A percentile compares a stretch with the other conserved stretches of the same genome.
phyloP scores from a whole-genome alignment of 2,888 invertebrate species.

The Eudemis profundana region DNA sequence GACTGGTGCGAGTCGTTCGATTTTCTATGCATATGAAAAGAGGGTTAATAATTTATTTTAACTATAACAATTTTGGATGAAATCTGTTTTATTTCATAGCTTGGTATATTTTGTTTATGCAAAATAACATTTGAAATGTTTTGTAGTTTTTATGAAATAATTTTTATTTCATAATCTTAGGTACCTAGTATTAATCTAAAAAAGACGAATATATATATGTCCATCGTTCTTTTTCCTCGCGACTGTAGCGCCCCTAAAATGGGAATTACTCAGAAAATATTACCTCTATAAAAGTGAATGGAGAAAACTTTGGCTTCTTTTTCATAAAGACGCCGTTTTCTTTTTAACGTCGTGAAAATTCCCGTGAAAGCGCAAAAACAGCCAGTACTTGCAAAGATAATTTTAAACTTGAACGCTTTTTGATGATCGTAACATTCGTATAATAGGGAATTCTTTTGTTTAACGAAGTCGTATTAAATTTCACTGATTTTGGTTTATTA shows the following conservation, averaged over 20 bases:
- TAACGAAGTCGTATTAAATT: slow-evolving; percentile 12
- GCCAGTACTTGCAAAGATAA: background rate
- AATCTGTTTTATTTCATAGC: too few species aligned
- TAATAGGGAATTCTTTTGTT: slow-evolving; percentile 22
- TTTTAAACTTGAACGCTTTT: slow-evolving; percentile 2
- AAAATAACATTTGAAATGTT: too few species aligned
- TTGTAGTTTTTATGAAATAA: too few species aligned
- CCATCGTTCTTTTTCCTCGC: background rate
- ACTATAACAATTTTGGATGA: too few species aligned
- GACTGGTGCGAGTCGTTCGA: too few species aligned
- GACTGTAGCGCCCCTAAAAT: background rate
- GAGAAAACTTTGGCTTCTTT: slow-evolving; percentile 17
- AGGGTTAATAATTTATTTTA: too few species aligned
- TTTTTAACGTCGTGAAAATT: slow-evolving; percentile 21
- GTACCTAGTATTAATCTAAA: too few species aligned
- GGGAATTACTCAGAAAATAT: slow-evolving; percentile 11
- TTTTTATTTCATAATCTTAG: too few species aligned
- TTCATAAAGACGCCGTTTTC: slow-evolving; percentile 18
- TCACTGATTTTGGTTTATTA: slow-evolving; percentile 11
- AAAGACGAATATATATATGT: background rate
- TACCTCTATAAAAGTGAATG: slow-evolving; percentile 19
- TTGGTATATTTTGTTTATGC: too few species aligned
- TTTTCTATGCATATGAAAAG: too few species aligned
- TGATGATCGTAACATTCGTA: slow-evolving; percentile 16
- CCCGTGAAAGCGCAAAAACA: background rate